Evolutionary conservation across 2,113 vertebrate genomes (phyloP).

Genomic region (Andinoacara biseriatus): DNA sequence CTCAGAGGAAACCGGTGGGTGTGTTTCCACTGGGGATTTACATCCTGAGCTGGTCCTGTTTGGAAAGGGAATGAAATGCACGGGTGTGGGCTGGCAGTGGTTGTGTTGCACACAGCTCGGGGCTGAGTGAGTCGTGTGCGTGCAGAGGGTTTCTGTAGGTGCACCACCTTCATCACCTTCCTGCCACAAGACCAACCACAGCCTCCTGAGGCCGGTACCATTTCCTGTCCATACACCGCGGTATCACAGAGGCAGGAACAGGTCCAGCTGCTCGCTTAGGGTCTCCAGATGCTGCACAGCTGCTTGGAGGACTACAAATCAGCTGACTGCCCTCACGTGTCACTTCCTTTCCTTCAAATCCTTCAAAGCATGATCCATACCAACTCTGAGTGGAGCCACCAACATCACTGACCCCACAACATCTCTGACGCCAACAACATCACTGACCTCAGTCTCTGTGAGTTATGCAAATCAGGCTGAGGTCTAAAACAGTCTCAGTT

Average conservation of each 20-base stretch:
- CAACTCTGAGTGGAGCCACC: not conserved
- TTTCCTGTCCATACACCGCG: not conserved
- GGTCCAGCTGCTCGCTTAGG: not conserved
- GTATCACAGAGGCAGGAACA: no score
- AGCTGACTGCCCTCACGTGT: not conserved
- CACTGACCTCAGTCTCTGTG: not conserved
- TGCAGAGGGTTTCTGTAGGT: not conserved
- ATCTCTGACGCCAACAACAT: no score
- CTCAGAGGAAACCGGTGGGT: slow-evolving; percentile 39
- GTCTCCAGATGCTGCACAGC: not conserved
- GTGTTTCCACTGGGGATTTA: not conserved
- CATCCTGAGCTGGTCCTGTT: not conserved
- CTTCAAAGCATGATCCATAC: not conserved
- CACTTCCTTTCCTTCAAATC: not conserved
- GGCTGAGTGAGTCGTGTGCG: not conserved
- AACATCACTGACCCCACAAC: not conserved
- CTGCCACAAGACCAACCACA: not conserved
- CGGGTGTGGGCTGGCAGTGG: slow-evolving; percentile 1
- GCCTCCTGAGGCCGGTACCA: not conserved
- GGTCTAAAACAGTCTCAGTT: no score
- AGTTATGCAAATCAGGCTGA: no score
- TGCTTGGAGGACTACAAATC: not conserved
- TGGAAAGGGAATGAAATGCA: not conserved
- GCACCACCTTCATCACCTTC: not conserved
- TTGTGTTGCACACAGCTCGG: slow-evolving; percentile 21